Conservation (phyloP, 2,888 invertebrate species). For the Hydrotaea diabolus region DNA sequence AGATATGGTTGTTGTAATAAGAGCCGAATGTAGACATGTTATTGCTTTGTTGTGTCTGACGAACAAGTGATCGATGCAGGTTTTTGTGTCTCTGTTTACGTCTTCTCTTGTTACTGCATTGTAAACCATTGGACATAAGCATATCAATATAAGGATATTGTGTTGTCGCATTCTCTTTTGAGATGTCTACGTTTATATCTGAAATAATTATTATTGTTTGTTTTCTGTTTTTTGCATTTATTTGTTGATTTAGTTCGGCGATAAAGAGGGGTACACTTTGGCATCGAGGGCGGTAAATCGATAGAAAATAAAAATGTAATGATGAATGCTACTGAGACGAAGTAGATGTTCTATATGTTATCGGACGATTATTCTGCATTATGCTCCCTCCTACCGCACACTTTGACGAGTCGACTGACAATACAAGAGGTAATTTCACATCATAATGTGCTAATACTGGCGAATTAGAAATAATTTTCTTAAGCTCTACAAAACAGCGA, state of each 20-base stretch:
- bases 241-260: too few relatives aligned
- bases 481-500: slow-evolving; percentile 31
- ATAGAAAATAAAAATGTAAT: too few relatives aligned
- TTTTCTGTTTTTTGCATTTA: too few relatives aligned
- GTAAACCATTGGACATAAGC: background rate
- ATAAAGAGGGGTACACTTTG: too few relatives aligned
- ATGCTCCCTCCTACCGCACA: slow-evolving; percentile 28
- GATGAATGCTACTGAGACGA: slow-evolving; percentile 25
- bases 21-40: background rate
- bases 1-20: background rate
- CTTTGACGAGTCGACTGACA: slow-evolving; percentile 42
- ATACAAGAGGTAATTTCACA: slow-evolving; percentile 27
- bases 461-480: slow-evolving; percentile 38
- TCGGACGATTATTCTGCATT: slow-evolving; percentile 31
- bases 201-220: too few relatives aligned
- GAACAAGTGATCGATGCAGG: background rate
- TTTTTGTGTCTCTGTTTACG: background rate
- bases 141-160: too few relatives aligned
- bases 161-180: too few relatives aligned
- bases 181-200: too few relatives aligned
- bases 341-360: slow-evolving; percentile 32
- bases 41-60: background rate
- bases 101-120: background rate
- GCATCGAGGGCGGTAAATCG: too few relatives aligned
- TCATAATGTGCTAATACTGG: slow-evolving; percentile 45